Evolutionary conservation across 2,888 invertebrate genomes (phyloP), one percentile per base, ranked within the genome.

Genomic region (Glyphotaelius pellucidus): DNA sequence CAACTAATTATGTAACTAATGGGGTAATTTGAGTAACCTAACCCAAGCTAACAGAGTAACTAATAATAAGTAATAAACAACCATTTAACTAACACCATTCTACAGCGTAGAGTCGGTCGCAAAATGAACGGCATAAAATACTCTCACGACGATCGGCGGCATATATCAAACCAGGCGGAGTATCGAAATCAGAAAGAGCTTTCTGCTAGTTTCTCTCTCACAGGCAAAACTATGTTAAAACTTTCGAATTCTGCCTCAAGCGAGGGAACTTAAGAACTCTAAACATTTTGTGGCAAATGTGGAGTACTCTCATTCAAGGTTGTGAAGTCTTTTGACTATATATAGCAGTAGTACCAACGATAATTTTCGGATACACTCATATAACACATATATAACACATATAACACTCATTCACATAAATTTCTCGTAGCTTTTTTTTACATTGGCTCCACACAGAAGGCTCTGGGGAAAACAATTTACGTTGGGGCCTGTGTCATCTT

Each of bases 221-320:
- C 42, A 38, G 4, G n/a, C n/a, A 38, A 38, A 85, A 85, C 85
- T 85, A 85, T 85, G 85, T n/a, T 38, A 25, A 85, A 85, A 85
- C 85, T 85, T 85, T n/a, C 35, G n/a, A 85, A 85, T 85, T n/a
- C n/a, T 38, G 35, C n/a, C 85, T 38, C n/a, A n/a, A 35, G n/a
- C n/a, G 85, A 25, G 38, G 19, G 25, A 35, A n/a, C 85, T 85
- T 85, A n/a, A 30, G 25, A 38, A 85, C 35, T 38, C n/a, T 38
- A n/a, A 38, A 85, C 85, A 85, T 19, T 19, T 19, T 85, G 85
- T n/a, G 38, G 85, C 35, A 38, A 85, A 85, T 38, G 38, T 85
- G 38, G 25, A 35, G 85, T 85, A 42, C n/a, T 85, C 35, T 38
- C 35, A 38, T 35, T 85, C 42, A 38, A 85, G 85, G 38, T 85